These are phyloP conservation scores for Diglossa brunneiventris DNA, from an alignment of 2,113 vertebrate genomes.

Conservation along the genomic window DNA sequence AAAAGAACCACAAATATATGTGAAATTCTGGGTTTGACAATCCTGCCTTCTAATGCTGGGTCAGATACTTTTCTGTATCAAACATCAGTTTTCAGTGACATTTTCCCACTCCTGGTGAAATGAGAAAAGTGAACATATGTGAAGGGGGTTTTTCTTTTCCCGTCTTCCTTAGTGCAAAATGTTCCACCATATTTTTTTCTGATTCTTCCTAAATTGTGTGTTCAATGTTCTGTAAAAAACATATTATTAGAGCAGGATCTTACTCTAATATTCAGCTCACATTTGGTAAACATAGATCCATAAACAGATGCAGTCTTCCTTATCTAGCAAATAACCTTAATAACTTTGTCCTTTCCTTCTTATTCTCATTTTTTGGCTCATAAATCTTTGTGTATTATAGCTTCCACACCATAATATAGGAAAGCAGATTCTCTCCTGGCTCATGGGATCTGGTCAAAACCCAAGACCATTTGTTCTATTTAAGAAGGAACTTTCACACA, in stretches of 20 bases:
- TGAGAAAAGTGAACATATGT: not conserved
- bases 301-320: not conserved
- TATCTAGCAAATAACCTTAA: not conserved
- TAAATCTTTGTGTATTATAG: not conserved
- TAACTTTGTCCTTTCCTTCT: not conserved
- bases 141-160: not conserved
- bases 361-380: not conserved
- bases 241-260: not conserved
- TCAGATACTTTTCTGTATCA: not conserved
- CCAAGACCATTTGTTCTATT: not conserved
- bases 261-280: not conserved
- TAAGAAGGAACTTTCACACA: not conserved
- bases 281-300: not conserved
- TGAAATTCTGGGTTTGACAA: not conserved
- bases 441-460: not conserved
- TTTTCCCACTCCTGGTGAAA: not conserved
- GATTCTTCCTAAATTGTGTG: rapidly evolving
- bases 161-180: not conserved
- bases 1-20: not conserved
- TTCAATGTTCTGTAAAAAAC: not conserved
- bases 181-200: not conserved
- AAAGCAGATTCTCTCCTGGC: not conserved
- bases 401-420: not conserved
- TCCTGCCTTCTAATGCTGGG: not conserved
- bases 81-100: not conserved